Conservation (phyloP, 2,797 vertebrate genomes). For the Melanotaenia maccullochi region DNA sequence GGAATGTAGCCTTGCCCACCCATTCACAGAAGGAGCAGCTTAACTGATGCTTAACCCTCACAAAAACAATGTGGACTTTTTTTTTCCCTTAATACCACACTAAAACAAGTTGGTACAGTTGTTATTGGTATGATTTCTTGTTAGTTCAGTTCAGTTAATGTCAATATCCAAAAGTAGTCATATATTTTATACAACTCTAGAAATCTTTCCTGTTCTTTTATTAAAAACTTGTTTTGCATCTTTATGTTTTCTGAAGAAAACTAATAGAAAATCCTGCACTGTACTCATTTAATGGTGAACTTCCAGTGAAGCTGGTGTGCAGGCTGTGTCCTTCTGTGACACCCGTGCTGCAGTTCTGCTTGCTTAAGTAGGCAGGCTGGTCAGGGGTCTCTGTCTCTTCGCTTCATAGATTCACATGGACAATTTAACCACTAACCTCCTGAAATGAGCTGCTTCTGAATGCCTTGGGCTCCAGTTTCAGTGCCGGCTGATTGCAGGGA, state of each 20-base stretch:
- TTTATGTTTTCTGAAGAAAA: not conserved
- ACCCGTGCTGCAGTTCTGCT: slow-evolving; percentile 47
- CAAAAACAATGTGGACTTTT: slow-evolving; percentile 55
- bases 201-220: not conserved
- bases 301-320: not conserved
- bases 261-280: not conserved
- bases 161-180: not conserved
- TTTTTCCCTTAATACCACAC: slow-evolving; percentile 50
- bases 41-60: slow-evolving; percentile 60
- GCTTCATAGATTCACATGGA: slow-evolving; percentile 85
- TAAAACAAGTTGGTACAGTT: slow-evolving; percentile 59
- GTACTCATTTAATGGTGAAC: slow-evolving; percentile 2
- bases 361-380: slow-evolving; percentile 84
- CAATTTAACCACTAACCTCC: slow-evolving; percentile 89
- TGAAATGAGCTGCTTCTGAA: slow-evolving; percentile 82
- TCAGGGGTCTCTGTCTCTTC: slow-evolving; percentile 70
- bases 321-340: slow-evolving; percentile 40
- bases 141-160: slow-evolving; percentile 14
- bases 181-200: not conserved
- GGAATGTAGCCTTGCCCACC: slow-evolving; percentile 74
- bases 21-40: slow-evolving; percentile 52
- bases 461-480: slow-evolving; percentile 83
- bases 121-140: slow-evolving; percentile 21
- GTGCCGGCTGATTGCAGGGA: slow-evolving; percentile 63
- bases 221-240: not conserved